Evolutionary conservation across 2,888 invertebrate species (phyloP).

Genomic region (Myopa testacea): DNA sequence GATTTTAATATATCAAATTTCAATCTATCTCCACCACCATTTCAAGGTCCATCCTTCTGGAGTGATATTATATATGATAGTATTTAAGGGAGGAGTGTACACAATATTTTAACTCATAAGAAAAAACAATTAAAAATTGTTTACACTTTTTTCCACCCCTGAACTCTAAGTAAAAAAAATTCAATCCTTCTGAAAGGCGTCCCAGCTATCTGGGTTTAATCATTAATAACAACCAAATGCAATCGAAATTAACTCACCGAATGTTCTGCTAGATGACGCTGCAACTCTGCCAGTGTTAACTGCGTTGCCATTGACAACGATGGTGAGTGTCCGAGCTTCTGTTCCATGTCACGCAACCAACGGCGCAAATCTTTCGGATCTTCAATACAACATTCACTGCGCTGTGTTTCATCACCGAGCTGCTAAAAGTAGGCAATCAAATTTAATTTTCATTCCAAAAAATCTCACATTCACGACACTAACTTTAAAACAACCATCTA

Average conservation of each 20-base stretch:
- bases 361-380: slow-evolving; percentile 75
- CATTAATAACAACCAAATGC: not conserved
- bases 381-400: slow-evolving; percentile 60
- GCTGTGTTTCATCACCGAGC: slow-evolving; percentile 61
- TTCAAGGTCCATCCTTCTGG: no score
- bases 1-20: no score
- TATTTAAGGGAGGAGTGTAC: no score
- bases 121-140: no score
- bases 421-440: slow-evolving; percentile 53
- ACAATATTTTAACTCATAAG: no score
- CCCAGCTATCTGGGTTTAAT: no score
- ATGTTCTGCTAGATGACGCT: slow-evolving; percentile 82
- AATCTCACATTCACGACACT: slow-evolving; percentile 44
- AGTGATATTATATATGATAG: no score
- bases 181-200: no score
- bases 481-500: slow-evolving; percentile 64
- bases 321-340: slow-evolving; percentile 77
- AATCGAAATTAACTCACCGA: slow-evolving; percentile 75
- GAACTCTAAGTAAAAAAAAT: no score
- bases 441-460: slow-evolving; percentile 11
- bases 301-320: slow-evolving; percentile 78
- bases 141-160: no score
- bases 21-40: no score
- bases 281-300: slow-evolving; percentile 80
- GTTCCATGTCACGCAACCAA: slow-evolving; percentile 90